Base-by-base conservation (phyloP, 2,113 vertebrate species). In the Macquaria ambigua region DNA sequence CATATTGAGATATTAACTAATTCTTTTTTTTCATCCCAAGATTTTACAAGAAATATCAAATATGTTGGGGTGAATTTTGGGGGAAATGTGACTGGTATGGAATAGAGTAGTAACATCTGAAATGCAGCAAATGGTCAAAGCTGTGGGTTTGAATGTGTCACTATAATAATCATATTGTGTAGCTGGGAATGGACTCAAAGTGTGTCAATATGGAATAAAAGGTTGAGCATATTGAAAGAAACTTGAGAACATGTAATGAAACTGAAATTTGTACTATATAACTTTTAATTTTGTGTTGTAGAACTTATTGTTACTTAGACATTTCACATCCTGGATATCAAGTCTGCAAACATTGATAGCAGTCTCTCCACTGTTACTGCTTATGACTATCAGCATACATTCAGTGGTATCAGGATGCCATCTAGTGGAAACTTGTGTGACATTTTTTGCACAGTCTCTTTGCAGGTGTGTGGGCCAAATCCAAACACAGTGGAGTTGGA, bases 381-480 rank as follows among this genome's bases (percentile, higher is more conserved):
- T 4, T 11, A n/a, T 4, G 37, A 5, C 23, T 2, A 5, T 18
- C 31, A 20, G 25, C 20, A 8, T 15, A 10, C 11, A 77, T 70
- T 64, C 18, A 12, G 76, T 69, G 62, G 75, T 84, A 1, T 84
- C 2, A 5, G 76, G 39, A 0, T 6, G 81, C 86, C 83, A 88
- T 79, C 89, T 82, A 43, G 83, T 84, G 86, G 89, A 34, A 0
- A 23, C 0, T 5, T 59, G 6, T 41, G 5, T 3, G 4, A 23
- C 2, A 5, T 52, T 34, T 34, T 46, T 46, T 59, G 14, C 21
- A 55, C 9, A 43, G 21, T 41, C 8, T 11, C 3, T 31, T 50
- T 9, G 1, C 25, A 34, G 0, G 4, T 16, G 16, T 71, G 28
- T 23, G 28, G 8, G n/a, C 15, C 14, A 34, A 20, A 63, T 37